phyloP scores from a whole-genome alignment of 2,113 vertebrate genomes.

The Mus musculus region GRCm39 chr14:47543501-47544000 shows the following conservation, averaged over 20 bases:
- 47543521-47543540: background rate
- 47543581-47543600: background rate
- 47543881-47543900: too few species aligned
- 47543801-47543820: background rate
- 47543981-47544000: slow-evolving; percentile 13
- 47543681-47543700: background rate
- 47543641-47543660: background rate
- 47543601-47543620: background rate
- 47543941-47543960: background rate
- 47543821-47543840: too few species aligned
- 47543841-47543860: too few species aligned
- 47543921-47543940: too few species aligned
- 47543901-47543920: too few species aligned
- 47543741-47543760: slow-evolving; percentile 6
- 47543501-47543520: background rate
- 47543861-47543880: too few species aligned
- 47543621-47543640: background rate
- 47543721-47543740: background rate
- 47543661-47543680: background rate
- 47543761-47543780: slow-evolving; percentile 37
- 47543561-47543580: background rate
- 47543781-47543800: slow-evolving; percentile 24
- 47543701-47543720: background rate
- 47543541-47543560: background rate
- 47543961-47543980: background rate